Conservation (phyloP, 2,797 vertebrate species). For the Hemitrygon akajei region DNA sequence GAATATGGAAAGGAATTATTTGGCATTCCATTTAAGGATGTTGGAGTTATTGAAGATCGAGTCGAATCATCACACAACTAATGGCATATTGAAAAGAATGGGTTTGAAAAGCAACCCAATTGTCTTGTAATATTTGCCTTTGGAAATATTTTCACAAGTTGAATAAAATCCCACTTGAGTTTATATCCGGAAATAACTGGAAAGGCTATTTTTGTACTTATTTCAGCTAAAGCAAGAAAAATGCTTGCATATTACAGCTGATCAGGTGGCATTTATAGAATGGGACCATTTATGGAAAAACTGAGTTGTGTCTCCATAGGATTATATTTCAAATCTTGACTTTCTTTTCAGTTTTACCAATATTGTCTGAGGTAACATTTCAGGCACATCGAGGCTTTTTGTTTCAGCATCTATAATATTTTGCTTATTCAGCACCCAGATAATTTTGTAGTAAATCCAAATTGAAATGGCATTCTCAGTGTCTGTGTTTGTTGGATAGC, state of each 20-base stretch:
- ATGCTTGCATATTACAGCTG: neutral
- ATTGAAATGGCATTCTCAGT: neutral
- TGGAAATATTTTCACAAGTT: neutral
- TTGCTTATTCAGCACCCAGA: neutral
- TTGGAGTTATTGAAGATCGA: neutral
- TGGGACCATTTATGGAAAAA: neutral
- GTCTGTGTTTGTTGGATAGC: neutral
- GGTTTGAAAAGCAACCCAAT: neutral
- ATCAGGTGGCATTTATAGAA: neutral
- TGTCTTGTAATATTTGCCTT: neutral
- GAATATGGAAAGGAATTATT: neutral
- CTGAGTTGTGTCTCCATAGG: neutral
- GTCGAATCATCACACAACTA: neutral
- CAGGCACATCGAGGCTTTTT: too few species aligned
- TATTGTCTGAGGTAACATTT: neutral
- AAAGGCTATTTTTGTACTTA: neutral
- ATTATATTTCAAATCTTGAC: neutral
- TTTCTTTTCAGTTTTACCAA: neutral
- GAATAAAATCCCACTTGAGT: neutral
- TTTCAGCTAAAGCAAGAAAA: neutral
- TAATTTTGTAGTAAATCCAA: neutral
- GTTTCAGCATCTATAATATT: neutral
- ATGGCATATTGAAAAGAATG: neutral
- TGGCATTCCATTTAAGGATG: neutral
- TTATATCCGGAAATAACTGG: neutral